Evolutionary conservation across 2,888 invertebrate genomes (phyloP).

Genomic region (Mellilla xanthometata): DNA sequence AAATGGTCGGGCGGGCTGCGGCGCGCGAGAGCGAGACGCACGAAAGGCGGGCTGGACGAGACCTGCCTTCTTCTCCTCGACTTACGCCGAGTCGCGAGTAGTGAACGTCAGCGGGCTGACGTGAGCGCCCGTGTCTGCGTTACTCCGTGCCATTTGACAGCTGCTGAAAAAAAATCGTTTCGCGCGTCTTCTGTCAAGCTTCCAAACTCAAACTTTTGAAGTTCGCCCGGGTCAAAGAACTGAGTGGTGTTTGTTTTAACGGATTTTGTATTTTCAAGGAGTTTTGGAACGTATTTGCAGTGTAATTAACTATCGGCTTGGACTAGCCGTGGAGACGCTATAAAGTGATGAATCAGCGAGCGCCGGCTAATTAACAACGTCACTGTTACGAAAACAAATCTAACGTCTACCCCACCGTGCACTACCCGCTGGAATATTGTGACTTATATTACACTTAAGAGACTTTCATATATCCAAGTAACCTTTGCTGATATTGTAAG

Average conservation of each 20-base stretch:
- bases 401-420: constrained; percentile 50
- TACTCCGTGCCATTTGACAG: constrained; percentile 62
- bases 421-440: constrained; percentile 15
- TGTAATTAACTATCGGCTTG: constrained; percentile 65
- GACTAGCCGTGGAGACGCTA: constrained; percentile 73
- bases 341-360: constrained; percentile 81
- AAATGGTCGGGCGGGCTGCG: constrained; percentile 78
- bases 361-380: constrained; percentile 77
- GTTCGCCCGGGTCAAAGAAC: constrained; percentile 55
- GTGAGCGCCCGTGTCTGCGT: constrained; percentile 68
- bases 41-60: constrained; percentile 79
- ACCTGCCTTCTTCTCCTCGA: constrained; percentile 81
- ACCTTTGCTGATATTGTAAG: no score
- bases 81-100: constrained; percentile 78
- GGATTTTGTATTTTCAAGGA: constrained; percentile 45
- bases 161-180: constrained; percentile 62
- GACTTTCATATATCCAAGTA: no score
- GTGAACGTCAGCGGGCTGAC: constrained; percentile 79
- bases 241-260: constrained; percentile 45
- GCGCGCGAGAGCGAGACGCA: constrained; percentile 77
- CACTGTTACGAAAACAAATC: constrained; percentile 75
- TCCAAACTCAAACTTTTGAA: constrained; percentile 62
- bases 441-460: no score
- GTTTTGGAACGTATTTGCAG: constrained; percentile 52
- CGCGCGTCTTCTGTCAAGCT: constrained; percentile 67